phyloP scores from a whole-genome alignment of 2,797 vertebrate genomes.

The Gorsachius magnificus region DNA sequence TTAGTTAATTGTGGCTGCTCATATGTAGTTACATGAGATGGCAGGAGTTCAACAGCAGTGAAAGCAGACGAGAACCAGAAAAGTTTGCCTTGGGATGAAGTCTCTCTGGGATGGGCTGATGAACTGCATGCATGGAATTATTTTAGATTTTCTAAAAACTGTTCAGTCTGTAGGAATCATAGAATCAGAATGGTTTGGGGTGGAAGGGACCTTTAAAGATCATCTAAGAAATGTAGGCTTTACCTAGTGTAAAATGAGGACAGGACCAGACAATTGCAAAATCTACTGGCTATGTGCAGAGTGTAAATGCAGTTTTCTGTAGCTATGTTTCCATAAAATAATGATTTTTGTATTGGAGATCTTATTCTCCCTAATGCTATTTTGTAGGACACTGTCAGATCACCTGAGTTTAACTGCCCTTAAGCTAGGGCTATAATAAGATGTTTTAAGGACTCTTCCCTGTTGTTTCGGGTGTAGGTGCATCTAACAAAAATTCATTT shows the following conservation, averaged over 20 bases:
- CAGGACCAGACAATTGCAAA: neutral
- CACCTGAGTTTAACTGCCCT: neutral
- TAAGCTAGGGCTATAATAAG: neutral
- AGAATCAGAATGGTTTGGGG: neutral
- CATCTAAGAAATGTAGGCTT: neutral
- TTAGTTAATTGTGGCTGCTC: neutral
- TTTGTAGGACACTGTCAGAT: neutral
- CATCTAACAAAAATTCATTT: neutral
- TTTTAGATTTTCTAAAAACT: neutral
- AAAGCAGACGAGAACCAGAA: neutral
- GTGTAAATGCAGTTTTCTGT: neutral
- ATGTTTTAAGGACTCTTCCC: neutral
- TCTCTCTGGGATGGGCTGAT: neutral
- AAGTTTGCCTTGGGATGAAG: neutral
- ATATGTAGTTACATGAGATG: neutral
- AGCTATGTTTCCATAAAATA: neutral
- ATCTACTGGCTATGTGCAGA: neutral
- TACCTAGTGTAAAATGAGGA: neutral
- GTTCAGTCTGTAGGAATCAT: neutral
- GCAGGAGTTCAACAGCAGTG: neutral
- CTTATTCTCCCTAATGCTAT: neutral
- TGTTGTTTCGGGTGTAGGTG: neutral
- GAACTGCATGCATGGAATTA: neutral
- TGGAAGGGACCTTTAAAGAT: neutral
- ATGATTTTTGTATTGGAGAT: neutral